Evolutionary conservation across 2,113 vertebrate species (phyloP).

Genomic region (Trogon surrucura): DNA sequence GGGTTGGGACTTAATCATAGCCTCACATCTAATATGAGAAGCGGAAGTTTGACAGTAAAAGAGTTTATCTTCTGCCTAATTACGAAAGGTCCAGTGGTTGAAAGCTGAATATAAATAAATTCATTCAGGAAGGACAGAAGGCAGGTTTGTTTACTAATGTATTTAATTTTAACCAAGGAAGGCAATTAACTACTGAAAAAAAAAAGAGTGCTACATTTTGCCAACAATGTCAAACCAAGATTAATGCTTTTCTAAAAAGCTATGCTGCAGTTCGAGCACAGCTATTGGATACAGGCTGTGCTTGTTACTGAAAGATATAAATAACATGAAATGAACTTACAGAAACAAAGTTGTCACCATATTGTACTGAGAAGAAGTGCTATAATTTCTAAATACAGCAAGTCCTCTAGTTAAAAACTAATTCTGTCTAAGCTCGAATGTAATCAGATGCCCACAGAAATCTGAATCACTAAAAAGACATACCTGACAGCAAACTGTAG

Average conservation of each 20-base stretch:
- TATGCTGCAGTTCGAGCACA: not conserved
- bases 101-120: slow-evolving; percentile 7
- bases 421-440: not conserved
- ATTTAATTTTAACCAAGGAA: not conserved
- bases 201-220: not conserved
- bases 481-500: not conserved
- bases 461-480: not conserved
- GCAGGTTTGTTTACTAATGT: not conserved
- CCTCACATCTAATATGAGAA: slow-evolving; percentile 12
- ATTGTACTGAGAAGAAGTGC: not conserved
- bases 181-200: not conserved
- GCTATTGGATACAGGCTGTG: not conserved
- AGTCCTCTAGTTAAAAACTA: not conserved
- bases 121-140: not conserved
- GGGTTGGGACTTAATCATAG: slow-evolving; percentile 33
- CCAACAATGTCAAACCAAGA: not conserved
- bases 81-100: not conserved
- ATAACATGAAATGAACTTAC: not conserved
- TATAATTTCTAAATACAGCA: not conserved
- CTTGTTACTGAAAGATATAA: not conserved
- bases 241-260: not conserved
- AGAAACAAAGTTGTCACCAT: not conserved
- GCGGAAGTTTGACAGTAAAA: not conserved
- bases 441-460: not conserved
- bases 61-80: slow-evolving; percentile 5